Conservation (phyloP, 2,888 invertebrate species). For the Tenthredo distinguenda region DNA sequence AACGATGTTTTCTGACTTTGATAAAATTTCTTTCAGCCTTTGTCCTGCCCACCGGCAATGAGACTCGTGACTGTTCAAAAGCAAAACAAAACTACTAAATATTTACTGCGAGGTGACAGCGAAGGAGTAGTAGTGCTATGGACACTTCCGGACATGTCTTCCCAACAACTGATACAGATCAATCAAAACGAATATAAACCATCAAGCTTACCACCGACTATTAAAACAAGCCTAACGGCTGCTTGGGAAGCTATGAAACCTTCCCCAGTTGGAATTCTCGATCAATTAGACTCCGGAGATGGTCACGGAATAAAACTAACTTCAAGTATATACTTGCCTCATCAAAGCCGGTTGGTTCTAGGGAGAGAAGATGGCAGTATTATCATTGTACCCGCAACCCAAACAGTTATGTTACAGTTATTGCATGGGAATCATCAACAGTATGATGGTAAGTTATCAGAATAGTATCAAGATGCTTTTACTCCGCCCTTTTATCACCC, state of each 20-base stretch:
- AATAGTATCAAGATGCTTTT: slow-evolving; percentile 57
- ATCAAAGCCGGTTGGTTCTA: slow-evolving; percentile 95
- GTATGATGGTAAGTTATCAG: slow-evolving; percentile 82
- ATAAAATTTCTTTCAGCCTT: slow-evolving; percentile 80
- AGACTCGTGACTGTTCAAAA: slow-evolving; percentile 86
- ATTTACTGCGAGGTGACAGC: slow-evolving; percentile 93
- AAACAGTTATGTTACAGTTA: slow-evolving; percentile 95
- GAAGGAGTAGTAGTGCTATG: slow-evolving; percentile 94
- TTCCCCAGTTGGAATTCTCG: slow-evolving; percentile 93
- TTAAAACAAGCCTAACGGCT: slow-evolving; percentile 89
- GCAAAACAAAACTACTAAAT: slow-evolving; percentile 84
- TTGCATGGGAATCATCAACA: slow-evolving; percentile 93
- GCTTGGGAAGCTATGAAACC: slow-evolving; percentile 95
- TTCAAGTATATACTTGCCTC: slow-evolving; percentile 95
- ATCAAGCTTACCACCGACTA: slow-evolving; percentile 86
- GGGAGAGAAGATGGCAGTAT: slow-evolving; percentile 98
- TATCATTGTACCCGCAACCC: slow-evolving; percentile 96
- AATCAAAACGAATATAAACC: slow-evolving; percentile 80
- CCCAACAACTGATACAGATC: slow-evolving; percentile 82
- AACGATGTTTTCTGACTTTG: slow-evolving; percentile 26
- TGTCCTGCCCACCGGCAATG: slow-evolving; percentile 96
- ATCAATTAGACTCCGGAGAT: slow-evolving; percentile 90
- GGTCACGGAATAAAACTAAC: slow-evolving; percentile 90
- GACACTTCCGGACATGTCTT: slow-evolving; percentile 91
- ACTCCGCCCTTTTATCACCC: not conserved